Evolutionary conservation across 2,797 vertebrate genomes (phyloP), one percentile per base, ranked within the genome.

Genomic region (Lacerta bilineata): DNA sequence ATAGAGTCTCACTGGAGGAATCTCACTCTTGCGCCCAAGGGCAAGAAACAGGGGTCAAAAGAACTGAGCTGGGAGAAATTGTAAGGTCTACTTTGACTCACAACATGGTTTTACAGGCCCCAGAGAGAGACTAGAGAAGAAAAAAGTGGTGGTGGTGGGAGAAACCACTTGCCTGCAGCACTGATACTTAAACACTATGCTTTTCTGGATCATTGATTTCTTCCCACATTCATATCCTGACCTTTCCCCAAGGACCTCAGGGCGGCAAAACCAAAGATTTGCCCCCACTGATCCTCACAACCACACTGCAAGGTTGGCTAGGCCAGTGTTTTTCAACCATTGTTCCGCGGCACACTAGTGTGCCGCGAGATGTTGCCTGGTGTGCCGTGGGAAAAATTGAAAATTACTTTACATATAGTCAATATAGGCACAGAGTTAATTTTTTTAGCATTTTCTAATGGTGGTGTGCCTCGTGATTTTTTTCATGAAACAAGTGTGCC

Each of bases 181-280:
- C 4, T 8, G n/a, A 20, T 36, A 55, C 50, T 55, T 13, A 15
- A 55, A 55, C 13, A 55, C 50, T 55, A 55, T 36, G 71, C 10
- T 74, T 75, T 84, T 84, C 83, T 75, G 69, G 64, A 41, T 75
- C 41, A 29, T 27, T 43, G 27, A 46, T n/a, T 83, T 27, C 33
- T 80, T 29, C 9, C 25, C 41, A 43, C 39, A 43, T 43, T 43
- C 25, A 25, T 76, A 43, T 41, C 50, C 50, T 55, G 50, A 55
- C 50, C 50, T 55, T 55, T 55, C 76, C 46, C 43, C 81, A 82
- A 8, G 39, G 36, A 29, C 3, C 23, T 64, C 33, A 29, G 25
- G 5, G 36, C 1, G 10, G n/a, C 75, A 68, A 25, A 3, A 78
- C 43, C 33, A 33, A 15, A 2, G 8, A 41, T 25, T 50, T 29